Conservation (phyloP, 2,113 vertebrate genomes). For the Prionailurus viverrinus region DNA sequence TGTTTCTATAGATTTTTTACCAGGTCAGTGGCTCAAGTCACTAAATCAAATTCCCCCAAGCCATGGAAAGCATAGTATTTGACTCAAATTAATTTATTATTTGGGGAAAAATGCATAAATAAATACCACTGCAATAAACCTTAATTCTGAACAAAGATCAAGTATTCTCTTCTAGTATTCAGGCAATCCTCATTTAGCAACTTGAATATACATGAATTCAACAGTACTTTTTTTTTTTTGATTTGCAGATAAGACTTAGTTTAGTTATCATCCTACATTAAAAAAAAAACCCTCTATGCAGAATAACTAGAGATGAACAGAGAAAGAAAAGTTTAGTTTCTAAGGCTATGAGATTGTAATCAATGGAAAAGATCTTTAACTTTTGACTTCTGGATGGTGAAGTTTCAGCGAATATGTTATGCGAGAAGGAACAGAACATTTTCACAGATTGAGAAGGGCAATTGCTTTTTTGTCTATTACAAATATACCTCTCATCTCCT, state of each 20-base stretch:
- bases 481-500: slow-evolving; percentile 30
- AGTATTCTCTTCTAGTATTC: background rate
- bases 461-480: slow-evolving; percentile 39
- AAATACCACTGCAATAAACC: slow-evolving; percentile 41
- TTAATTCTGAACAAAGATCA: slow-evolving; percentile 50
- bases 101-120: slow-evolving; percentile 49
- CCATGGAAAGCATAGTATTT: slow-evolving; percentile 56
- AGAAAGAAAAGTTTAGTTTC: slow-evolving; percentile 18
- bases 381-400: slow-evolving; percentile 53
- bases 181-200: background rate
- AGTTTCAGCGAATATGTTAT: background rate
- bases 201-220: background rate
- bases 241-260: background rate
- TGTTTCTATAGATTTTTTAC: slow-evolving; percentile 79
- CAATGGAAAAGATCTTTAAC: slow-evolving; percentile 43
- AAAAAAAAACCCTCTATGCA: background rate
- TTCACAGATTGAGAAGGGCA: slow-evolving; percentile 34
- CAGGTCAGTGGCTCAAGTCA: slow-evolving; percentile 70
- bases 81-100: slow-evolving; percentile 77
- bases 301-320: slow-evolving; percentile 9
- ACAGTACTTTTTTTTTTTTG: background rate
- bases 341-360: background rate
- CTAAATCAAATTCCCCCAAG: slow-evolving; percentile 76
- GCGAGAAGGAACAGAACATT: background rate
- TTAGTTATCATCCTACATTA: background rate